Evolutionary conservation across 2,888 invertebrate species (phyloP), one percentile per base, ranked within the genome.

Genomic region (Tipula unca): DNA sequence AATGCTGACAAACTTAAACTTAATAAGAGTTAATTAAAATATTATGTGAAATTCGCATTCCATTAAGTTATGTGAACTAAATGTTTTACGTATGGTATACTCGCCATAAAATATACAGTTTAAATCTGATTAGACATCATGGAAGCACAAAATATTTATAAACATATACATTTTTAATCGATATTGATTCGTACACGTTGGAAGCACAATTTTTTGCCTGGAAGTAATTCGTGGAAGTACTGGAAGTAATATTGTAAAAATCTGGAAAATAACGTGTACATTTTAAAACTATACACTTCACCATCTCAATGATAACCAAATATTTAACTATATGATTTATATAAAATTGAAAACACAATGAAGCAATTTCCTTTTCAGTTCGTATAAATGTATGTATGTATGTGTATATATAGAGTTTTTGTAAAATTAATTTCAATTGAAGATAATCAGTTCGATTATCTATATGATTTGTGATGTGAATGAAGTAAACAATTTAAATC

Each of bases 371-470:
- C 69, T 69, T 69, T 69, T 17, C 17, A 48, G 13, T n/a, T 48
- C n/a, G 5, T 17, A 48, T 48, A 48, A 4, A 17, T 48, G 17
- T 1, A 0, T 48, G 5, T 17, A 17, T 48, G 5, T 36, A 39
- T 2, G 13, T 39, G 10, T 39, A 8, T 8, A 36, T 36, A 8
- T 39, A 39, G 6, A 17, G n/a, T 69, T 69, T n/a, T 69, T 25
- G 69, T 69, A 69, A 48, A 69, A 69, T 69, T 69, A 69, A 69
- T 69, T 69, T 69, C 69, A 69, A 69, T 69, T 69, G 69, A 69
- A 69, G 69, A 69, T 69, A 69, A 69, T 69, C 69, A 69, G 69
- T 69, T 69, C 69, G 69, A 69, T 69, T 69, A 69, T 69, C 69
- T 69, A 69, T 69, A 69, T 69, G 69, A 69, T 69, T 69, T 69